Percentiles rank a stretch among this genome's conserved stretches.
Evolutionary conservation across 2,113 vertebrate species (phyloP).

Genomic region (Ranitomeya variabilis): DNA sequence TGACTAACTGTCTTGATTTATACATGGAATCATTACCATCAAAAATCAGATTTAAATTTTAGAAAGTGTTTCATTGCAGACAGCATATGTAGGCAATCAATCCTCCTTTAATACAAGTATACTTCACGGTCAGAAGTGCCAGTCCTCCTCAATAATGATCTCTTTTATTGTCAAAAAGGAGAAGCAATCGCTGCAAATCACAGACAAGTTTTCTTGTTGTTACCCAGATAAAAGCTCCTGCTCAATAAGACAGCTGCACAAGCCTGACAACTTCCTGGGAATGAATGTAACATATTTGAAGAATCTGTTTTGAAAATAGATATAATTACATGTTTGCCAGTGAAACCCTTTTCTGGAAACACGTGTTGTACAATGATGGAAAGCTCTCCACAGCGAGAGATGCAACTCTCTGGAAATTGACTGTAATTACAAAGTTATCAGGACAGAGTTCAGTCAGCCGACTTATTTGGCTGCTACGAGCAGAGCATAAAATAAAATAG

Average conservation of each 20-base stretch:
- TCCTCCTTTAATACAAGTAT: conserved; percentile 13
- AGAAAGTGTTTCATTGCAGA: not conserved
- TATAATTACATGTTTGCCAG: conserved; percentile 50
- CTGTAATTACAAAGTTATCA: conserved; percentile 40
- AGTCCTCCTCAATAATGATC: not conserved
- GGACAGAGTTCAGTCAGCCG: not conserved
- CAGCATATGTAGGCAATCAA: not conserved
- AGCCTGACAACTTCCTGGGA: conserved; percentile 39
- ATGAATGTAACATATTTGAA: conserved; percentile 47
- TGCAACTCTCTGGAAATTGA: conserved; percentile 29
- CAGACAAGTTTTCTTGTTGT: conserved; percentile 35
- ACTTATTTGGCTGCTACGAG: not conserved
- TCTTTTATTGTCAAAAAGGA: conserved; percentile 2
- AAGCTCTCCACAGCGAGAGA: not conserved
- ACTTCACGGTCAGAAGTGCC: conserved; percentile 15
- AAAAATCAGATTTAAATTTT: not conserved
- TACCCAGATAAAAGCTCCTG: conserved; percentile 23
- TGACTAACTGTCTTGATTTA: not conserved
- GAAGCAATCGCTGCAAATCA: conserved; percentile 10
- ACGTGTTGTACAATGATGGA: conserved; percentile 40
- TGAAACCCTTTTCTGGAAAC: conserved; percentile 36
- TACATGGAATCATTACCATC: not conserved
- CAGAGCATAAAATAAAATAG: not conserved
- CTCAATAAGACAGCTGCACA: conserved; percentile 45
- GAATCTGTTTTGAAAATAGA: conserved; percentile 49